Evolutionary conservation across 2,797 vertebrate genomes (phyloP).

Genomic region (Macropodus opercularis): DNA sequence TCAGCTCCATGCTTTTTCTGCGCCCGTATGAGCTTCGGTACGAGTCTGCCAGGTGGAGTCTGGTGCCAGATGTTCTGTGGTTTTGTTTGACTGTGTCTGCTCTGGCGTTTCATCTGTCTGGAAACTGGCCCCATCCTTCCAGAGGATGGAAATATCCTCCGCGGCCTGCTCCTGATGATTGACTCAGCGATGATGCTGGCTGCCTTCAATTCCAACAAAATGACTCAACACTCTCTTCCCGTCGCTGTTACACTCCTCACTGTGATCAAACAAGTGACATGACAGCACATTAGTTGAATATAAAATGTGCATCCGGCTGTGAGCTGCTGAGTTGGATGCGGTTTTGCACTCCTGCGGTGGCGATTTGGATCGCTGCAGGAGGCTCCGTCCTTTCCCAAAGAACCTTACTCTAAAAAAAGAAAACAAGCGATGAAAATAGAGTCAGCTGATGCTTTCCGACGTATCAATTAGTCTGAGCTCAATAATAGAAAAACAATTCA

Average conservation of each 20-base stretch:
- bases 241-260: slow-evolving; percentile 18
- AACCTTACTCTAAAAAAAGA: not conserved
- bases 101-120: slow-evolving; percentile 29
- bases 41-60: slow-evolving; percentile 10
- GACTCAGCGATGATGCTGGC: slow-evolving; percentile 44
- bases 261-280: slow-evolving; percentile 34
- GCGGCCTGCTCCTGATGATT: slow-evolving; percentile 36
- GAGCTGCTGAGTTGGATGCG: not conserved
- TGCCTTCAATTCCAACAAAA: slow-evolving; percentile 37
- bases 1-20: too few relatives aligned
- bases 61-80: slow-evolving; percentile 7
- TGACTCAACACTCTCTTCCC: slow-evolving; percentile 56
- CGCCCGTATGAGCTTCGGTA: too few relatives aligned
- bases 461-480: not conserved
- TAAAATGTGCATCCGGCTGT: slow-evolving; percentile 25
- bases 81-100: slow-evolving; percentile 8
- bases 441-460: not conserved
- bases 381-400: not conserved
- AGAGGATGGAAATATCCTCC: slow-evolving; percentile 42
- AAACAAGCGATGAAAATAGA: not conserved
- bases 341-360: not conserved
- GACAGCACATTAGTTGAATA: slow-evolving; percentile 33
- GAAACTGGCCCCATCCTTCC: slow-evolving; percentile 22
- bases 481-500: slow-evolving; percentile 3
- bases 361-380: not conserved